Conservation (phyloP, 1,140 invertebrate species). For the Anastrepha ludens region DNA sequence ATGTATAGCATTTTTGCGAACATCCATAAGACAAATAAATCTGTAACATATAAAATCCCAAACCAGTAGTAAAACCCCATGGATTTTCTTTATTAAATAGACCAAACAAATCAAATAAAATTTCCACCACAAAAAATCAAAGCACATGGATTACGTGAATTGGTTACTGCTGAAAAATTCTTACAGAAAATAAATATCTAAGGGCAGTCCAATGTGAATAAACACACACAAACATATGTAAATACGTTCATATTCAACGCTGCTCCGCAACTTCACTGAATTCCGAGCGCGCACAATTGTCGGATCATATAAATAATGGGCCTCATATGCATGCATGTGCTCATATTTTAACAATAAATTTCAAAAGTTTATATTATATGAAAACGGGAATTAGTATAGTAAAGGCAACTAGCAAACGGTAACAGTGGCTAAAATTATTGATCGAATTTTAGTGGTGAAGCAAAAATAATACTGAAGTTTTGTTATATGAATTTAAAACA, state of each 20-base stretch:
- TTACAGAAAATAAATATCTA: background rate
- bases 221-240: background rate
- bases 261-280: no score
- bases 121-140: slow-evolving; percentile 7
- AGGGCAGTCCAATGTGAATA: background rate
- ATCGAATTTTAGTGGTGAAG: no score
- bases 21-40: no score
- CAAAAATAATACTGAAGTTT: no score
- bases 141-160: background rate
- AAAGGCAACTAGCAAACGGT: background rate
- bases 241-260: background rate
- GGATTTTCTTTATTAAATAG: background rate
- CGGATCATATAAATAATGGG: no score
- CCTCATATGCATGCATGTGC: background rate
- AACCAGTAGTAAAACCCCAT: no score
- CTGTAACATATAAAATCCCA: no score
- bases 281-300: no score
- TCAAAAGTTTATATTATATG: background rate
- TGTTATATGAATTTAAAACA: no score
- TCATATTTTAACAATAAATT: slow-evolving; percentile 6
- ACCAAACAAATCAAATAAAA: slow-evolving; percentile 27
- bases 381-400: background rate
- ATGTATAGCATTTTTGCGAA: no score
- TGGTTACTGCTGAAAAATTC: background rate
- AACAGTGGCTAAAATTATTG: background rate